Evolutionary conservation across 2,888 invertebrate genomes (phyloP).

Genomic region (Cremastinae sp.): DNA sequence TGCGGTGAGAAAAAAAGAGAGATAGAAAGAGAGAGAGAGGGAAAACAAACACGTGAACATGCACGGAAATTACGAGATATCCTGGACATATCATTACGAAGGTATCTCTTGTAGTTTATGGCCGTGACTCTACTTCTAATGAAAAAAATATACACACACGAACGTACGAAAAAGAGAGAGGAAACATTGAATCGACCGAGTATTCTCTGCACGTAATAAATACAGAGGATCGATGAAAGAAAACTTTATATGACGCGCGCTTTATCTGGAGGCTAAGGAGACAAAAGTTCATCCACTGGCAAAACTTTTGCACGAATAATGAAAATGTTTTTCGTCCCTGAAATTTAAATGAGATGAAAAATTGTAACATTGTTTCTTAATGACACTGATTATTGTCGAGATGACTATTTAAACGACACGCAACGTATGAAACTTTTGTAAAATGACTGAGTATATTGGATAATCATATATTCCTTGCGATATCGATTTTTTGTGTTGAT

Average conservation of each 20-base stretch:
- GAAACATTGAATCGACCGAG: not conserved
- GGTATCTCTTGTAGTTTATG: slow-evolving; percentile 4
- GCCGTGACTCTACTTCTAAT: slow-evolving; percentile 11
- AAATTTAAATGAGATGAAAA: no score
- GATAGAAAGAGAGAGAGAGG: slow-evolving; percentile 23
- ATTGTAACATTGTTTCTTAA: no score
- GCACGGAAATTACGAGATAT: slow-evolving; percentile 56
- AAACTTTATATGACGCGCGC: slow-evolving; percentile 43
- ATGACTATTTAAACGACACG: no score
- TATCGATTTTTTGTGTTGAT: no score
- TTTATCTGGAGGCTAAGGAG: not conserved
- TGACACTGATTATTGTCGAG: no score
- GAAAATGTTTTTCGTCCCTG: not conserved
- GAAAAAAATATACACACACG: not conserved
- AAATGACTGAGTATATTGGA: no score
- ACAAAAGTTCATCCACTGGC: not conserved
- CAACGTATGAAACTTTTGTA: no score
- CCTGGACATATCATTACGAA: slow-evolving; percentile 26
- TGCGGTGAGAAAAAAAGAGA: slow-evolving; percentile 29
- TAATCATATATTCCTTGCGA: no score
- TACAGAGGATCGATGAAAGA: slow-evolving; percentile 29
- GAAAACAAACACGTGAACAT: slow-evolving; percentile 20
- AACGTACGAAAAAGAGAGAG: not conserved
- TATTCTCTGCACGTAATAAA: slow-evolving; percentile 41
- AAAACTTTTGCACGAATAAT: not conserved